Evolutionary conservation across 2,888 invertebrate species (phyloP).

Genomic region (Melieria crassipennis): DNA sequence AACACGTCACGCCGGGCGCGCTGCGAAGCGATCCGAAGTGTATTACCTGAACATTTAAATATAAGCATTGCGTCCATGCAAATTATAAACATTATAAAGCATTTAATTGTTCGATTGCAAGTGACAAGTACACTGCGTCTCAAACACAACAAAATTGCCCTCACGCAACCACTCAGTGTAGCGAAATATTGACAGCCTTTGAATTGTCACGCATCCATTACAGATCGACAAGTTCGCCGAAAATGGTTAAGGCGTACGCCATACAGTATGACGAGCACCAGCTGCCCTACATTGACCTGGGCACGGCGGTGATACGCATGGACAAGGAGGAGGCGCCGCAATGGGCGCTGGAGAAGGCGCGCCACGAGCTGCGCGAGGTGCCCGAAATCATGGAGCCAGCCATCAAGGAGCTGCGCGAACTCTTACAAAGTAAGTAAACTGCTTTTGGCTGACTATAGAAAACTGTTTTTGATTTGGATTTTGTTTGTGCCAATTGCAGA

Average conservation of each 20-base stretch:
- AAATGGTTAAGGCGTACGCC: constrained; percentile 55
- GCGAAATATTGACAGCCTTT: too few species aligned
- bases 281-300: constrained; percentile 73
- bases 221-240: neutral
- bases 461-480: neutral
- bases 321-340: constrained; percentile 72
- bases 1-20: too few species aligned
- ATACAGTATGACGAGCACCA: constrained; percentile 69
- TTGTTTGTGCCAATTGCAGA: constrained; percentile 66
- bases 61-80: too few species aligned
- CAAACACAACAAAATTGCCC: too few species aligned
- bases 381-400: constrained; percentile 73
- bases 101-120: too few species aligned
- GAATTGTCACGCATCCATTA: too few species aligned
- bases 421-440: constrained; percentile 67
- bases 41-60: too few species aligned
- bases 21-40: too few species aligned
- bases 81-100: too few species aligned
- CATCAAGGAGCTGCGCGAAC: constrained; percentile 68
- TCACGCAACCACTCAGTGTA: too few species aligned
- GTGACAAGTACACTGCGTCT: too few species aligned
- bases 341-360: constrained; percentile 72
- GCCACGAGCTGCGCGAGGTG: constrained; percentile 76
- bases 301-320: constrained; percentile 70
- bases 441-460: too few species aligned